Percentiles rank a stretch among this genome's conserved stretches.
Conservation (phyloP, 2,797 vertebrate species). For the Rhinichthys osculus region DNA sequence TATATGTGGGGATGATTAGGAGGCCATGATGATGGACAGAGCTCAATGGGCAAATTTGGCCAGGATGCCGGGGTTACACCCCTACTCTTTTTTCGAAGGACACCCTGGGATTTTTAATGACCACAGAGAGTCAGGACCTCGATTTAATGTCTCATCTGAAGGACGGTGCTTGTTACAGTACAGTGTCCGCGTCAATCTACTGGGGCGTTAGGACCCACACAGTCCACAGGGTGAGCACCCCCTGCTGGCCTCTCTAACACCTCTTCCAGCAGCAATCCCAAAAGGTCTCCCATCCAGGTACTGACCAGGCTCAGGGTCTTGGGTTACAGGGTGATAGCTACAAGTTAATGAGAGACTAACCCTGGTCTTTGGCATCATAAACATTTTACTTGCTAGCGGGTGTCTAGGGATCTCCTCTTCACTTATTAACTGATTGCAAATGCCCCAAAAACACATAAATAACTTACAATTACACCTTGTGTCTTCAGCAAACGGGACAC, state of each 20-base stretch:
- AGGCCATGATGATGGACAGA: background rate
- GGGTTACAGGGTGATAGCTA: background rate
- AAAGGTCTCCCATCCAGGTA: too few relatives aligned
- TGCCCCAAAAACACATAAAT: background rate
- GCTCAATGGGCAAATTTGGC: background rate
- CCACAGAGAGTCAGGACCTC: background rate
- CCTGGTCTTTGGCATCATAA: conserved; percentile 83
- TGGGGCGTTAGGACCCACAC: too few relatives aligned
- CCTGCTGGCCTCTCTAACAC: too few relatives aligned
- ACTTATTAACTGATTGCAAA: background rate
- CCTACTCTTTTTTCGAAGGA: background rate
- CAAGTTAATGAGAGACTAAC: conserved; percentile 82
- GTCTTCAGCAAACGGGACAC: background rate
- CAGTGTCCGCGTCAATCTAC: too few relatives aligned
- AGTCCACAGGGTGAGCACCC: too few relatives aligned
- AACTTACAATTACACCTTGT: background rate
- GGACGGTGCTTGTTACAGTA: too few relatives aligned
- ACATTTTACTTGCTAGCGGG: conserved; percentile 76
- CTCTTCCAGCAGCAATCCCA: too few relatives aligned
- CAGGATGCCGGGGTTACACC: background rate
- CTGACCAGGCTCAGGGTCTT: background rate
- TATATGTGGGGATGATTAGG: background rate
- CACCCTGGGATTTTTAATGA: background rate
- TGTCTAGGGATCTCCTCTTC: conserved; percentile 71
- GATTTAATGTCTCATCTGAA: background rate